Conservation (phyloP, 2,797 vertebrate species). For the Cynodonichthys magdalenae region DNA sequence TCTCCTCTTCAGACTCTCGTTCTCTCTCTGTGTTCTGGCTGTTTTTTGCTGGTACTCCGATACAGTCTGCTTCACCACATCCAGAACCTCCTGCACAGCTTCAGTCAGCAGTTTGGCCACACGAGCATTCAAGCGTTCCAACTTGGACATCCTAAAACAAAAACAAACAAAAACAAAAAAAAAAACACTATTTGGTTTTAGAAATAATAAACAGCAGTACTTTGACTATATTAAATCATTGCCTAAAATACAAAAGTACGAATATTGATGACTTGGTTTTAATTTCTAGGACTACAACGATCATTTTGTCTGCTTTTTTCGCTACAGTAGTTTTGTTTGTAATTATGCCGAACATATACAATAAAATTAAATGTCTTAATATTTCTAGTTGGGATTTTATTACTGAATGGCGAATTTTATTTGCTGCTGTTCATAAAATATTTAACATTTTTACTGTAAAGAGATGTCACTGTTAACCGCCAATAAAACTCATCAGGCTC, state of each 20-base stretch:
- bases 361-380: no score
- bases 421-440: not conserved
- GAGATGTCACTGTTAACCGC: not conserved
- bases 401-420: no score
- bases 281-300: no score
- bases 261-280: not conserved
- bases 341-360: no score
- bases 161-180: no score
- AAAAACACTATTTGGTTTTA: no score
- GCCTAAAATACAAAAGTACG: not conserved
- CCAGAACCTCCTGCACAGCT: constrained; percentile 76
- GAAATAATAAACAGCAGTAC: no score
- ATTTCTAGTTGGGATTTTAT: no score
- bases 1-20: constrained; percentile 71
- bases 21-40: constrained; percentile 76
- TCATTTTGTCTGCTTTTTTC: no score
- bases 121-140: constrained; percentile 74
- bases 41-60: constrained; percentile 79
- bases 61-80: constrained; percentile 77
- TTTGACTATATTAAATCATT: no score
- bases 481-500: not conserved
- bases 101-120: constrained; percentile 73
- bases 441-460: not conserved
- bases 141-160: constrained; percentile 79
- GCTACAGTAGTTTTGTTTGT: no score